Percentiles rank a stretch among this genome's conserved stretches.
phyloP scores from a whole-genome alignment of 2,888 invertebrate genomes.

The Agrochola lychnidis region DNA sequence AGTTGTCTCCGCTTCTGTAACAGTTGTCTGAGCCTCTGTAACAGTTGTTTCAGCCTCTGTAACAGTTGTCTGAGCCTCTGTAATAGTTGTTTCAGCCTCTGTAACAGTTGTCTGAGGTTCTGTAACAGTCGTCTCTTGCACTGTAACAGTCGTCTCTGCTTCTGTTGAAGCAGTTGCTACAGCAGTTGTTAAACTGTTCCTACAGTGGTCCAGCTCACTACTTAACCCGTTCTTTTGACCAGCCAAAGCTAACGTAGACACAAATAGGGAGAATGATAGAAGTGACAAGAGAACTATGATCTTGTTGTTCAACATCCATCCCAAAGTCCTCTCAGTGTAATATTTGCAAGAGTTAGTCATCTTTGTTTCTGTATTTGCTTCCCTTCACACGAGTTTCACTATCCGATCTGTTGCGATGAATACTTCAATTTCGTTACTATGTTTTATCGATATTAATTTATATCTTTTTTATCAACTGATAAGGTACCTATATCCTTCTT shows the following conservation, averaged over 20 bases:
- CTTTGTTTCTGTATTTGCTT: constrained; percentile 36
- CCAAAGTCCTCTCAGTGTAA: constrained; percentile 76
- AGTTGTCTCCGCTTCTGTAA: background rate
- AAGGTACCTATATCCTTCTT: constrained; percentile 5
- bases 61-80: background rate
- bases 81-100: background rate
- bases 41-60: background rate
- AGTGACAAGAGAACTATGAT: constrained; percentile 81
- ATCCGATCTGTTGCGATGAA: constrained; percentile 38
- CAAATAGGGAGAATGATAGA: constrained; percentile 82
- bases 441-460: constrained; percentile 44
- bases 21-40: accelerated
- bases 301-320: constrained; percentile 85
- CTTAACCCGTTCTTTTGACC: constrained; percentile 78
- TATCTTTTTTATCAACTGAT: constrained; percentile 58
- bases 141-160: background rate
- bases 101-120: background rate
- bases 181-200: constrained; percentile 1
- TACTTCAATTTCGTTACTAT: constrained; percentile 42
- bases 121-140: background rate
- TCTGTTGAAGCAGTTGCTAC: background rate
- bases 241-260: constrained; percentile 81
- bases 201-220: constrained; percentile 71
- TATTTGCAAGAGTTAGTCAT: constrained; percentile 76
- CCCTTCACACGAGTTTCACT: constrained; percentile 51